Evolutionary conservation across 1,140 invertebrate genomes (phyloP), one percentile per base, ranked within the genome.

Genomic region (Drosophila pseudoananassae): DNA sequence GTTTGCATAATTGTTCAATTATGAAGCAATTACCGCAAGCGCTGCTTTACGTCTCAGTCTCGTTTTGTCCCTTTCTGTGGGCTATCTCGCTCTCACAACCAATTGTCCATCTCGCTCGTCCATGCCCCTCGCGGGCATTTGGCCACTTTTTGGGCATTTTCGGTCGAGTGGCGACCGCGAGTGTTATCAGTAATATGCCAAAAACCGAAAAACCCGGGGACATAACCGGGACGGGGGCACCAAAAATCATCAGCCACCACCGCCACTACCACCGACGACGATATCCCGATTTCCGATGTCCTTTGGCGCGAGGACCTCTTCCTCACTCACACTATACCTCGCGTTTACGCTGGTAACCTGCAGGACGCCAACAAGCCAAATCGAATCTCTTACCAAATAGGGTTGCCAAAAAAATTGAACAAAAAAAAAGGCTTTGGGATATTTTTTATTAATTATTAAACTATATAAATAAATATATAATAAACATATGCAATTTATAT

Each of bases 1-100:
- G 82, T 85, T 85, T 85, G 82, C 82, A 85, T 85, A 85, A 85
- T 85, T 85, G 82, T 85, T 85, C 82, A 85, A 85, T 85, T 85
- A 85, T 85, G 82, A 85, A 78, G 82, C 82, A 85, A 85, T 85
- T 85, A 85, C 82, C 60, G 82, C 65, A 87, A 87, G 76, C 78
- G 82, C 66, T 77, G 38, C 38, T 38, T 54, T 36, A 43, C 36
- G 43, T 53, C 47, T 57, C 54, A 31, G 49, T 54, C 38, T 49
- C 40, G 33, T 36, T 4, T 20, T 27, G 25, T 66, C 63, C 40
- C 47, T 43, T 43, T 61, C 36, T n/a, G 29, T 10, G 14, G n/a
- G 9, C 14, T 10, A 33, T 12, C 31, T 50, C 25, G 52, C 31
- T 50, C 25, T 55, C 12, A 38, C 5, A n/a, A 31, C 31, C 25